These are phyloP conservation scores for Sweltsa coloradensis DNA, from an alignment of 1,140 invertebrate species.

Conservation along the genomic window DNA sequence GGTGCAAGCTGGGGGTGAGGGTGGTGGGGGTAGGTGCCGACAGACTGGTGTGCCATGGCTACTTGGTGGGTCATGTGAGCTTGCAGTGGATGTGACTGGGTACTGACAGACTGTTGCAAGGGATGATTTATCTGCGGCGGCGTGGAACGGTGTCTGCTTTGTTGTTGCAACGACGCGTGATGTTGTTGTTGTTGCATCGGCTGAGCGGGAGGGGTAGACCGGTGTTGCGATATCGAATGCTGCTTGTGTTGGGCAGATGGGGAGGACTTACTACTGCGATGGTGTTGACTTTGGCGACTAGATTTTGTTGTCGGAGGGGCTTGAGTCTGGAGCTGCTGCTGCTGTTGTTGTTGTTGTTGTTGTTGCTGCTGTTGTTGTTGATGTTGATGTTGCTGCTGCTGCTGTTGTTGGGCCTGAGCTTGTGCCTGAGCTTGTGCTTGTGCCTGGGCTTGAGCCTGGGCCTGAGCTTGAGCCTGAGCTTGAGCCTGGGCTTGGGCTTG, in stretches of 20 bases:
- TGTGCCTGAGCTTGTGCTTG: conserved; percentile 25
- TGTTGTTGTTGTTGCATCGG: conserved; percentile 18
- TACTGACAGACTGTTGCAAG: background rate
- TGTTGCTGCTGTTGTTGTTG: conserved; percentile 8
- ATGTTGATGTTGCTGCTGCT: conserved; percentile 19
- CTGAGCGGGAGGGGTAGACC: conserved; percentile 7
- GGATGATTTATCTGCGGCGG: conserved; percentile 23
- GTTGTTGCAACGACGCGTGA: conserved; percentile 28
- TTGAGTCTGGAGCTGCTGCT: conserved; percentile 16
- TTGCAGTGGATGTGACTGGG: conserved; percentile 19
- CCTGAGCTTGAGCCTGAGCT: conserved; percentile 22
- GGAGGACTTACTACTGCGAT: background rate
- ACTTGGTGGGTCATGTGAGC: conserved; percentile 27
- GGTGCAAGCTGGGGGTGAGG: conserved; percentile 10
- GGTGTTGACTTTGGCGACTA: conserved; percentile 1
- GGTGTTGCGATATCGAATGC: conserved; percentile 2
- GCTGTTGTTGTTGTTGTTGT: conserved; percentile 8
- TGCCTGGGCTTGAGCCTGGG: conserved; percentile 36
- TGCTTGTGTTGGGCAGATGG: conserved; percentile 9
- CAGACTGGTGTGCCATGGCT: conserved; percentile 22
- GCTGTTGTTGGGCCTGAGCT: conserved; percentile 26
- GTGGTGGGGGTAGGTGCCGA: conserved; percentile 21
- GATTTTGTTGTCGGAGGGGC: background rate
- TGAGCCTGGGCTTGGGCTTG: conserved; percentile 29
- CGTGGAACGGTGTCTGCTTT: conserved; percentile 25